Evolutionary conservation across 1,140 invertebrate species (phyloP).

Genomic region (Drosophila quadrilineata): DNA sequence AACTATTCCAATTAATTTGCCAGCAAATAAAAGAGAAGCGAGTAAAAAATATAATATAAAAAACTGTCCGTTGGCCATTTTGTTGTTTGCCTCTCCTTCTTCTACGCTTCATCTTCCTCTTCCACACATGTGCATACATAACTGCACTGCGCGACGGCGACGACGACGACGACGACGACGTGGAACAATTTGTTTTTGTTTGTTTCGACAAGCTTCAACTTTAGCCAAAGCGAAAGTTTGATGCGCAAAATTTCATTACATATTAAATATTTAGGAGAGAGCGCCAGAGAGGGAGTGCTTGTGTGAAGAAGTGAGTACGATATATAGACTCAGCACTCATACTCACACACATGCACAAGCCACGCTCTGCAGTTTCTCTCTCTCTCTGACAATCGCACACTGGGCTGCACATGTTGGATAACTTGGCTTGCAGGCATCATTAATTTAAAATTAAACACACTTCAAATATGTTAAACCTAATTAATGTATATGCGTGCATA

Average conservation of each 20-base stretch:
- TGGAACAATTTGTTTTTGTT: slow-evolving; percentile 11
- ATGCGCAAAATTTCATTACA: slow-evolving; percentile 63
- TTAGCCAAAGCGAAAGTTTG: slow-evolving; percentile 62
- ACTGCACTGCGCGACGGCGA: background rate
- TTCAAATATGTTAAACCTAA: slow-evolving; percentile 29
- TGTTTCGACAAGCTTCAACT: slow-evolving; percentile 21
- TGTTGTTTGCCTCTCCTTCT: slow-evolving; percentile 34
- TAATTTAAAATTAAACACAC: slow-evolving; percentile 61
- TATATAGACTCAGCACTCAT: too few species aligned
- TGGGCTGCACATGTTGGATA: background rate
- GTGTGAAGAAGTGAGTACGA: too few species aligned
- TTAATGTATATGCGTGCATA: slow-evolving; percentile 1
- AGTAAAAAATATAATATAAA: slow-evolving; percentile 23
- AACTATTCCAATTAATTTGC: slow-evolving; percentile 75
- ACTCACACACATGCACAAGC: slow-evolving; percentile 11
- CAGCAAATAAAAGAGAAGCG: slow-evolving; percentile 35
- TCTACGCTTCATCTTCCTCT: background rate
- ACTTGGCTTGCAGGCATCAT: slow-evolving; percentile 44
- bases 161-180: slow-evolving; percentile 12
- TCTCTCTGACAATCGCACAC: too few species aligned
- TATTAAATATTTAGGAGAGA: slow-evolving; percentile 41
- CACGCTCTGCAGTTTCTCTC: background rate
- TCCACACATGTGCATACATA: slow-evolving; percentile 27
- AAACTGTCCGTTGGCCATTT: slow-evolving; percentile 60
- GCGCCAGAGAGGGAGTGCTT: too few species aligned